These are phyloP conservation scores for Tenthredo livida DNA, from an alignment of 2,888 invertebrate species.

Conservation along the genomic window DNA sequence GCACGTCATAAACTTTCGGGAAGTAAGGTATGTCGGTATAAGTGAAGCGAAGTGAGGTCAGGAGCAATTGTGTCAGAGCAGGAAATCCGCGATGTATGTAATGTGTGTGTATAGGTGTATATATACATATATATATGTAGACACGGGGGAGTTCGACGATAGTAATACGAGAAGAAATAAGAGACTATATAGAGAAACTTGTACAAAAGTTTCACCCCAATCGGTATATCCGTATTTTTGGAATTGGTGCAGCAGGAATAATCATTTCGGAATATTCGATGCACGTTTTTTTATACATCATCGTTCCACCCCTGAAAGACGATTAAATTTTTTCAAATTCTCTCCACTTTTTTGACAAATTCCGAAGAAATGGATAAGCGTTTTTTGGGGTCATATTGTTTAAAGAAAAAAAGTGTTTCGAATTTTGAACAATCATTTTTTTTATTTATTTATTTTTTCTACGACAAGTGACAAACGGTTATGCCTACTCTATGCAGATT, in stretches of 20 bases:
- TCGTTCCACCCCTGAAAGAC: too few relatives aligned
- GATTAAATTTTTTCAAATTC: too few relatives aligned
- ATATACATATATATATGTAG: too few relatives aligned
- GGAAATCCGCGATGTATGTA: slow-evolving; percentile 21
- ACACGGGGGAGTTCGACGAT: not conserved
- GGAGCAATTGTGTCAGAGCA: slow-evolving; percentile 35
- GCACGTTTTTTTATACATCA: too few relatives aligned
- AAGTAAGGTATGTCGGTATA: slow-evolving; percentile 3
- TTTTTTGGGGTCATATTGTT: too few relatives aligned
- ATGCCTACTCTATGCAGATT: slow-evolving; percentile 47
- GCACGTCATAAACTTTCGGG: slow-evolving; percentile 42
- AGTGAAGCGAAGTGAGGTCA: slow-evolving; percentile 11
- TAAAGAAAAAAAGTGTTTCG: too few relatives aligned
- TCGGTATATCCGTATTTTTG: not conserved
- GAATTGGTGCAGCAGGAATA: not conserved
- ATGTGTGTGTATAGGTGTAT: not conserved
- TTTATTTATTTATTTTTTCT: too few relatives aligned
- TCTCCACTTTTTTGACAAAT: too few relatives aligned
- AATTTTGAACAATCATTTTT: too few relatives aligned
- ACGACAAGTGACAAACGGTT: slow-evolving; percentile 43
- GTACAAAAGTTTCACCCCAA: not conserved
- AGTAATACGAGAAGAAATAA: not conserved
- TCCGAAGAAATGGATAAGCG: too few relatives aligned
- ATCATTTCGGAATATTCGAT: not conserved
- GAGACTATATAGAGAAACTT: not conserved